These are phyloP conservation scores for Sinocyclocheilus grahami DNA, from an alignment of 2,113 vertebrate species.

Conservation along the genomic window DNA sequence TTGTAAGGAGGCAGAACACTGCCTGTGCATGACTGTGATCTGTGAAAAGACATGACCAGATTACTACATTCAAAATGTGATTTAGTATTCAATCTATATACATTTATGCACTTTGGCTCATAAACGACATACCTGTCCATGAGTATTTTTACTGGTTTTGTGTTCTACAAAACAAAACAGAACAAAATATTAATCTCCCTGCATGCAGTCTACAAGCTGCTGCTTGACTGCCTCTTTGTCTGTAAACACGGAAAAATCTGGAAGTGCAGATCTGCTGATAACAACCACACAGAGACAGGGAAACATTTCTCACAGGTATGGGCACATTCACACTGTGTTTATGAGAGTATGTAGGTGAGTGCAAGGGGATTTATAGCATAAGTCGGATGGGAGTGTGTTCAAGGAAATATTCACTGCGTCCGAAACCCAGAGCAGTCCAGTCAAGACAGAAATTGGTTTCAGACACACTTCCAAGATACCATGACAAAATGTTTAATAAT, in stretches of 20 bases:
- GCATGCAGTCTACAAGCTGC: conserved; percentile 34
- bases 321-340: conserved; percentile 47
- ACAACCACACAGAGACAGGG: conserved; percentile 30
- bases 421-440: background rate
- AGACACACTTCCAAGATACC: background rate
- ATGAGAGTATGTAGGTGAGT: conserved; percentile 40
- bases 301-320: conserved; percentile 57
- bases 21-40: conserved; percentile 89
- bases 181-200: conserved; percentile 45
- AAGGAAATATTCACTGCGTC: conserved; percentile 1
- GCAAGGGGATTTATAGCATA: conserved; percentile 43
- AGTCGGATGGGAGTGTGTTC: background rate
- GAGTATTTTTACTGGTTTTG: conserved; percentile 96
- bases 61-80: background rate
- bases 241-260: conserved; percentile 29
- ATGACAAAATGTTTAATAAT: background rate
- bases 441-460: background rate
- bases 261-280: conserved; percentile 43
- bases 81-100: background rate
- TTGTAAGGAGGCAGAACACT: conserved; percentile 85
- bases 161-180: conserved; percentile 84
- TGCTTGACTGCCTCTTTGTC: conserved; percentile 40
- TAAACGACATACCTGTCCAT: conserved; percentile 88
- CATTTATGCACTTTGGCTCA: background rate
- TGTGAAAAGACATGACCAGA: conserved; percentile 59